Conservation (phyloP, 1,140 invertebrate species). For the Hylyphantes graminicola region DNA sequence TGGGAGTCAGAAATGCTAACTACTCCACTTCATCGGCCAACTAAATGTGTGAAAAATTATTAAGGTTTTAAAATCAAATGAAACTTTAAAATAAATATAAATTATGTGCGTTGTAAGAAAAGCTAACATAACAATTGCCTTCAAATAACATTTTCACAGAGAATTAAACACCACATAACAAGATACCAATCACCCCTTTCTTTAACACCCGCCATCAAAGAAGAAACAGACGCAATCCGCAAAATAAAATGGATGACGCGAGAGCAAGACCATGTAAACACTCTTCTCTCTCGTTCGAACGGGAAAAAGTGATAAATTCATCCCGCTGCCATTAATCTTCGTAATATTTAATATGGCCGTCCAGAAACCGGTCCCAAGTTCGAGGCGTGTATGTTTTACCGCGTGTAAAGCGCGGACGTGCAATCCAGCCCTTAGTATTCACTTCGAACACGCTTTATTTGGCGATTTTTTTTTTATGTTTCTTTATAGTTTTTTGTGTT, state of each 20-base stretch:
- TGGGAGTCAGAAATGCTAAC: too few relatives aligned
- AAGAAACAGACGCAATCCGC: constrained; percentile 44
- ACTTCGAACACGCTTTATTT: constrained; percentile 37
- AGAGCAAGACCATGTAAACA: constrained; percentile 47
- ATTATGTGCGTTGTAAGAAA: too few relatives aligned
- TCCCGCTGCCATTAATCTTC: constrained; percentile 49
- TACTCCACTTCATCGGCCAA: too few relatives aligned
- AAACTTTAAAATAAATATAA: too few relatives aligned
- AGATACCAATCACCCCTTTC: not conserved
- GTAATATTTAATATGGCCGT: constrained; percentile 59
- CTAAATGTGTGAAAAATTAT: too few relatives aligned
- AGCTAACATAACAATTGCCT: too few relatives aligned
- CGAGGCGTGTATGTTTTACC: constrained; percentile 57
- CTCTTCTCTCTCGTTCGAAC: not conserved
- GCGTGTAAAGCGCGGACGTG: constrained; percentile 38
- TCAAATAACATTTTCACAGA: too few relatives aligned
- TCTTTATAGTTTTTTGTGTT: not conserved
- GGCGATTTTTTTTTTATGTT: not conserved
- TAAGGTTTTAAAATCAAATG: too few relatives aligned
- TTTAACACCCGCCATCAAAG: not conserved
- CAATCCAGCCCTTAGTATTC: constrained; percentile 30
- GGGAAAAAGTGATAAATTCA: constrained; percentile 53
- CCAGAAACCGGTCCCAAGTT: constrained; percentile 43
- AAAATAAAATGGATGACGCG: constrained; percentile 27
- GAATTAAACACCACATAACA: too few relatives aligned